Percentiles rank a stretch among this genome's conserved stretches.
Conservation (phyloP, 2,888 invertebrate genomes). For the Agrochola lychnidis region DNA sequence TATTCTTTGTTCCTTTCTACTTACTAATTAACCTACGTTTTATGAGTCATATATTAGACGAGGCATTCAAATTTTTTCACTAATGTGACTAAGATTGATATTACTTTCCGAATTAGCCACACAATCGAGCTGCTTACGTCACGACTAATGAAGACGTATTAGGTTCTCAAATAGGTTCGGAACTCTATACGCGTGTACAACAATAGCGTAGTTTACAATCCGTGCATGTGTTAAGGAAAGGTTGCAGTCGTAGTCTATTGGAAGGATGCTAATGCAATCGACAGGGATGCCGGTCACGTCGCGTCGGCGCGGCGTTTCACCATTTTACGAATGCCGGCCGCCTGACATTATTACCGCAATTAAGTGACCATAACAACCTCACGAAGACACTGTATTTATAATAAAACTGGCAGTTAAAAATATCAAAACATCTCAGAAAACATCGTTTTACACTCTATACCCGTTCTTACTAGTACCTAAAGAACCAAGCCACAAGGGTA, state of each 20-base stretch:
- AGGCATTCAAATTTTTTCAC: neutral
- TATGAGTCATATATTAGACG: constrained; percentile 15
- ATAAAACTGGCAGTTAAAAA: constrained; percentile 55
- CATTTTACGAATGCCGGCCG: constrained; percentile 70
- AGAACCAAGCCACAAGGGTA: constrained; percentile 55
- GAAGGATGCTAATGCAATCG: constrained; percentile 63
- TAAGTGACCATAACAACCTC: constrained; percentile 70
- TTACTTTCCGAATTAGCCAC: constrained; percentile 34
- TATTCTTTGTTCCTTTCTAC: constrained; percentile 10
- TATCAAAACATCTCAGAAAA: constrained; percentile 46
- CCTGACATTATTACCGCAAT: constrained; percentile 74
- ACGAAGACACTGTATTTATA: constrained; percentile 51
- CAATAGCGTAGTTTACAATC: constrained; percentile 64
- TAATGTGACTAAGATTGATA: constrained; percentile 21
- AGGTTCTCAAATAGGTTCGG: neutral
- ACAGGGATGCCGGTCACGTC: constrained; percentile 78
- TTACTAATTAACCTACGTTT: constrained; percentile 28
- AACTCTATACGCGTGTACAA: constrained; percentile 20
- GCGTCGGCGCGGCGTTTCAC: constrained; percentile 64
- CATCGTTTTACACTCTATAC: constrained; percentile 36
- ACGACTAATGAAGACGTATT: constrained; percentile 24
- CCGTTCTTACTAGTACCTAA: constrained; percentile 31
- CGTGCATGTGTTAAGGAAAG: constrained; percentile 67
- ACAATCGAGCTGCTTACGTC: constrained; percentile 18
- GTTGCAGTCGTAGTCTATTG: constrained; percentile 68